phyloP scores from a whole-genome alignment of 2,888 invertebrate genomes.

The Lissonota sp. region DNA sequence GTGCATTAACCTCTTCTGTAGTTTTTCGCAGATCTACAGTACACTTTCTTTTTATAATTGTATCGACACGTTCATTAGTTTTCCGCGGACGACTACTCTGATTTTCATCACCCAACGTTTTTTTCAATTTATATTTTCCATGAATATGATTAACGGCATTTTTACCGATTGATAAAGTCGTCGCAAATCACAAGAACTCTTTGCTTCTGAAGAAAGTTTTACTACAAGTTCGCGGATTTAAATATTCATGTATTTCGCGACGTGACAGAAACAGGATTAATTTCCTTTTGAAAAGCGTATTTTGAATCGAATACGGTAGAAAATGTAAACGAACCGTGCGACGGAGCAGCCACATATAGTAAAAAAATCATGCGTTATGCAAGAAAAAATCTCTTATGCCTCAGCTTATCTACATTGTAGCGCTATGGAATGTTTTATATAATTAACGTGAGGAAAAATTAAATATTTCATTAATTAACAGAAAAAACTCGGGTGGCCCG shows the following conservation, averaged over 20 bases:
- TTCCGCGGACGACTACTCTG: too few relatives aligned
- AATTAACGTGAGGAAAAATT: too few relatives aligned
- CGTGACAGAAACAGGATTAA: background rate
- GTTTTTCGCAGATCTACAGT: too few relatives aligned
- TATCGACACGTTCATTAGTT: too few relatives aligned
- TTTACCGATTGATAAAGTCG: background rate
- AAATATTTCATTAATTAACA: too few relatives aligned
- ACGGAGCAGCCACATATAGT: background rate
- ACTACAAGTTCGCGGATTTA: background rate
- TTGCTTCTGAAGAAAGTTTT: slow-evolving; percentile 1
- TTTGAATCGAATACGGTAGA: background rate
- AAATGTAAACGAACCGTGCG: background rate
- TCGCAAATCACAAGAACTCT: slow-evolving; percentile 4
- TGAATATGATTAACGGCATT: background rate
- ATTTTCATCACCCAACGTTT: background rate
- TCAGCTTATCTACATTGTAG: too few relatives aligned
- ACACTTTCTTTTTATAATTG: too few relatives aligned
- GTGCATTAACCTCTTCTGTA: too few relatives aligned
- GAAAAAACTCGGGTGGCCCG: too few relatives aligned
- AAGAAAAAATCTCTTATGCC: too few relatives aligned
- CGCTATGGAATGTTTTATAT: too few relatives aligned
- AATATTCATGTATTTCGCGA: background rate
- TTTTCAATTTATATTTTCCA: background rate
- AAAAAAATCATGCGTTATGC: too few relatives aligned
- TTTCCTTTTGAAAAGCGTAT: background rate